phyloP scores from a whole-genome alignment of 2,113 vertebrate genomes.

The Neogale vison region DNA sequence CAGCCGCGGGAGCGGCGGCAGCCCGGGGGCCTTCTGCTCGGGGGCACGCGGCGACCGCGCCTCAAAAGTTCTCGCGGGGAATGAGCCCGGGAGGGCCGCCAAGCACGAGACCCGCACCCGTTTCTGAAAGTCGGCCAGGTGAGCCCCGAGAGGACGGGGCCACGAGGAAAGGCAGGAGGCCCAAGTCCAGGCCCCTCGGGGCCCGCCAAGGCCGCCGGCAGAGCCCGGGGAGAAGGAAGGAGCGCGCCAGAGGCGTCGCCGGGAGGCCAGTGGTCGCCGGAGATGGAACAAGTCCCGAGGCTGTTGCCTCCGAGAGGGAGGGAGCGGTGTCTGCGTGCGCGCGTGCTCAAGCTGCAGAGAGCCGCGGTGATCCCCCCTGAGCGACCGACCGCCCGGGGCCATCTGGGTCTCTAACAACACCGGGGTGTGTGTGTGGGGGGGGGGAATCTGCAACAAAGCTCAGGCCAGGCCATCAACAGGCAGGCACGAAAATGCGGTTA shows the following conservation, averaged over 20 bases:
- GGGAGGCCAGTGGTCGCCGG: neutral
- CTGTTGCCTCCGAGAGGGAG: neutral
- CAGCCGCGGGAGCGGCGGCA: neutral
- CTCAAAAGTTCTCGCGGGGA: constrained; percentile 56
- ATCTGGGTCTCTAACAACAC: neutral
- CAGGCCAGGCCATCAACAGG: neutral
- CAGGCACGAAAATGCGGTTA: neutral
- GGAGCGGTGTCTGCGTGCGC: neutral
- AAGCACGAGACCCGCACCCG: constrained; percentile 19
- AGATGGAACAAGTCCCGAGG: neutral
- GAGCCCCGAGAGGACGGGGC: constrained; percentile 55
- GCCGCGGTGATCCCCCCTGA: neutral
- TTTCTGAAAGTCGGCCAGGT: constrained; percentile 69
- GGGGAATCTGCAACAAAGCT: neutral
- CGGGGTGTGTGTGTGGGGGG: neutral
- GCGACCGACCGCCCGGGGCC: neutral
- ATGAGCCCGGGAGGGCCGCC: constrained; percentile 48
- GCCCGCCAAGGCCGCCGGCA: constrained; percentile 62
- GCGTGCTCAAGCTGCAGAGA: neutral
- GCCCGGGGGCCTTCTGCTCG: neutral
- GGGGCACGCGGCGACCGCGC: constrained; percentile 26
- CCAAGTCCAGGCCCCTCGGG: constrained; percentile 56
- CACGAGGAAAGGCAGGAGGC: constrained; percentile 45
- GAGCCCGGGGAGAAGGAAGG: neutral
- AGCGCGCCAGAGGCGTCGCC: rapidly evolving